phyloP scores from a whole-genome alignment of 2,797 vertebrate genomes.

The Clarias laeviceps region DNA sequence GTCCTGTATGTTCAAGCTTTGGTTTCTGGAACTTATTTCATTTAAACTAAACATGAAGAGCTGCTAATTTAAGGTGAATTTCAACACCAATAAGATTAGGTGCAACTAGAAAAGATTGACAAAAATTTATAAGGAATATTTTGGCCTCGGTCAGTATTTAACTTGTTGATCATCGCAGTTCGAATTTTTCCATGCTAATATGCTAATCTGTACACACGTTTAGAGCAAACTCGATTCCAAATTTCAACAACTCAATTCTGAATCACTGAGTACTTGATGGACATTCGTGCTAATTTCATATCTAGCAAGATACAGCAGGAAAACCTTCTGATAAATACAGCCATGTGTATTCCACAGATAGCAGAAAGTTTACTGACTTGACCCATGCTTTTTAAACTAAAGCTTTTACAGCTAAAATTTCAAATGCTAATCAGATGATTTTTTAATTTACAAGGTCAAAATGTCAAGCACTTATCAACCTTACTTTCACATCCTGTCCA shows the following conservation, averaged over 20 bases:
- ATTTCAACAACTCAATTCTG: neutral
- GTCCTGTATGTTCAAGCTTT: neutral
- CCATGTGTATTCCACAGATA: slow-evolving; percentile 8
- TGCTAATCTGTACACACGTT: too few relatives aligned
- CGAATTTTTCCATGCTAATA: too few relatives aligned
- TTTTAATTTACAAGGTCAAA: neutral
- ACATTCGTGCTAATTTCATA: neutral
- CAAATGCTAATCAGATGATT: neutral
- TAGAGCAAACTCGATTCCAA: neutral
- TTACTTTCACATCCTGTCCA: neutral
- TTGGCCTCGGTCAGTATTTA: too few relatives aligned
- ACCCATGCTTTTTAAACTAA: neutral
- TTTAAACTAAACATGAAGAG: neutral
- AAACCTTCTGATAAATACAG: neutral
- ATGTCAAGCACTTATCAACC: neutral
- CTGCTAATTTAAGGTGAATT: neutral
- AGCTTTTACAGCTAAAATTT: neutral
- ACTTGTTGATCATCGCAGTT: too few relatives aligned
- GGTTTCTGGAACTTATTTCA: neutral
- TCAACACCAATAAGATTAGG: neutral
- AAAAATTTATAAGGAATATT: neutral
- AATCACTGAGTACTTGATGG: neutral
- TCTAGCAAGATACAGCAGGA: neutral
- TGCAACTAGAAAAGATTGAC: neutral
- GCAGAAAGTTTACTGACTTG: neutral